phyloP scores from a whole-genome alignment of 2,888 invertebrate genomes.

The Sinopyrophorus schimmeli region DNA sequence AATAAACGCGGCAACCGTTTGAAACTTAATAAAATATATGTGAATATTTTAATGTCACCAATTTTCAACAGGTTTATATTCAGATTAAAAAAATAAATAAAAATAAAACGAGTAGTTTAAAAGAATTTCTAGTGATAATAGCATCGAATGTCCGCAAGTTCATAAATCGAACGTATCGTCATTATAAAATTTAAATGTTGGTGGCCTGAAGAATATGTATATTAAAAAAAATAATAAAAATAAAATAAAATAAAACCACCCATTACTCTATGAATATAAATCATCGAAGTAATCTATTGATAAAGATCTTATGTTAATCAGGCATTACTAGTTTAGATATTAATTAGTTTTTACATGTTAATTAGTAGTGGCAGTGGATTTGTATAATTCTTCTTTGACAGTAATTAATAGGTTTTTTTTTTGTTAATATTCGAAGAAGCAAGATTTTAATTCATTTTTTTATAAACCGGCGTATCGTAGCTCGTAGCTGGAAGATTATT shows the following conservation, averaged over 20 bases:
- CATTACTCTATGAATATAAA: conserved; percentile 29
- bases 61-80: no score
- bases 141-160: conserved; percentile 20
- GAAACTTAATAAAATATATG: no score
- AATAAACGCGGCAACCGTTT: no score
- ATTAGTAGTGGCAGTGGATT: conserved; percentile 22
- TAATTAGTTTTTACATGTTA: conserved; percentile 33
- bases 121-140: conserved; percentile 7
- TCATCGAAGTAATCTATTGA: conserved; percentile 36
- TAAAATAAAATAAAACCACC: conserved; percentile 8
- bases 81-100: no score
- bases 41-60: no score
- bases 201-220: conserved; percentile 8
- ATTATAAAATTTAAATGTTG: conserved; percentile 24
- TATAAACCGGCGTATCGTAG: no score
- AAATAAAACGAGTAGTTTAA: no score
- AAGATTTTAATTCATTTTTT: not conserved
- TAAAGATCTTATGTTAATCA: conserved; percentile 36
- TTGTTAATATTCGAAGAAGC: no score
- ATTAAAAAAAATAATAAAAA: not conserved
- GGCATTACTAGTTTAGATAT: conserved; percentile 33
- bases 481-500: no score
- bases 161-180: conserved; percentile 22
- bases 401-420: conserved; percentile 22
- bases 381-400: conserved; percentile 16